phyloP scores from a whole-genome alignment of 2,797 vertebrate species.

The Paedocypris micromegethes region DNA sequence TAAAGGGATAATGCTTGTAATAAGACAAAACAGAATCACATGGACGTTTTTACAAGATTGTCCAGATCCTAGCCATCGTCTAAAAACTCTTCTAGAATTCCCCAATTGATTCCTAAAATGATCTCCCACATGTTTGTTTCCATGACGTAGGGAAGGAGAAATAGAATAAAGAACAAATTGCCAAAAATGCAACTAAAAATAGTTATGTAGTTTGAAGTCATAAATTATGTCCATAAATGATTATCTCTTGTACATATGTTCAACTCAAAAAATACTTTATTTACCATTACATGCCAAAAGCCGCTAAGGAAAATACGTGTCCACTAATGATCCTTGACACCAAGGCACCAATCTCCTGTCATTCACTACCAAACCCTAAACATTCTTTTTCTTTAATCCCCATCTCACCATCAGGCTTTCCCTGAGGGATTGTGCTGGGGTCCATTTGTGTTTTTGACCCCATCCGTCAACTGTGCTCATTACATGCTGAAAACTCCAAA shows the following conservation, averaged over 20 bases:
- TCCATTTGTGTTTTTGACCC: conserved; percentile 2
- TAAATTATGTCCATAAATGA: neutral
- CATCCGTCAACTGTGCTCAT: conserved; percentile 28
- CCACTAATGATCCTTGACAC: neutral
- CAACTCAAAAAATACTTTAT: too few species aligned
- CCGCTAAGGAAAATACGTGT: conserved; percentile 15
- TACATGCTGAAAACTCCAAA: conserved; percentile 20
- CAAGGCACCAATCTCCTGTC: conserved; percentile 10
- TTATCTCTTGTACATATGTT: too few species aligned
- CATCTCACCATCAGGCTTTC: conserved; percentile 7
- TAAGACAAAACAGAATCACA: conserved; percentile 22
- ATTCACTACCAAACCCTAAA: conserved; percentile 17
- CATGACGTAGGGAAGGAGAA: conserved; percentile 10
- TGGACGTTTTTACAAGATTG: neutral
- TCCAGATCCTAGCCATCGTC: conserved; percentile 4
- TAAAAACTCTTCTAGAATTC: conserved; percentile 14
- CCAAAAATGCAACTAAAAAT: conserved; percentile 13
- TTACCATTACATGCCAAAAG: too few species aligned
- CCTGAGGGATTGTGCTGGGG: conserved; percentile 20
- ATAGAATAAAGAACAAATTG: neutral
- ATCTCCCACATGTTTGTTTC: conserved; percentile 25
- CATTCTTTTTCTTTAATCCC: conserved; percentile 25
- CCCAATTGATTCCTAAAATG: neutral
- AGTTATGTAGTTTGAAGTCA: neutral
- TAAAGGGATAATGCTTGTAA: conserved; percentile 34